Percentiles rank a stretch among this genome's conserved stretches.
phyloP scores from a whole-genome alignment of 2,113 vertebrate genomes.

The Dunckerocampus dactyliophorus region DNA sequence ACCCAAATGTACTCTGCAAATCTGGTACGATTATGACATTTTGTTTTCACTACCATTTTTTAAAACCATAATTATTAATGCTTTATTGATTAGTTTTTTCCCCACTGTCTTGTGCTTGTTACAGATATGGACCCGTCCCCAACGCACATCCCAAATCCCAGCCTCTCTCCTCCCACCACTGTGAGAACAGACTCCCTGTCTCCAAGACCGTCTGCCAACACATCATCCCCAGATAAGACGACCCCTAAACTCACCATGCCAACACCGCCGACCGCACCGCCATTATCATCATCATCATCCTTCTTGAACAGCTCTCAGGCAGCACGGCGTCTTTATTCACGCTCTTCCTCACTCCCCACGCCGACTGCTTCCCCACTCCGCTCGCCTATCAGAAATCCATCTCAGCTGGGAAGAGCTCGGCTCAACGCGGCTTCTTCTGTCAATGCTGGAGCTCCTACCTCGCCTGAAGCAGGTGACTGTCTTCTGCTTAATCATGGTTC shows the following conservation, averaged over 20 bases:
- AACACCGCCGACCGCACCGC: constrained; percentile 28
- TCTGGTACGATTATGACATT: no score
- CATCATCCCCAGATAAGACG: constrained; percentile 12
- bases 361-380: constrained; percentile 32
- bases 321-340: constrained; percentile 24
- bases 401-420: constrained; percentile 64
- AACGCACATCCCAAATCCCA: constrained; percentile 20
- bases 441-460: constrained; percentile 17
- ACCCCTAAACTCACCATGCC: constrained; percentile 37
- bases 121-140: constrained; percentile 58
- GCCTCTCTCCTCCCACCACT: constrained; percentile 21
- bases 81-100: not conserved
- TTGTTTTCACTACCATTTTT: no score
- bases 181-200: constrained; percentile 23
- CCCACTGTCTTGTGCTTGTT: constrained; percentile 19
- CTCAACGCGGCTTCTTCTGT: constrained; percentile 56
- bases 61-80: not conserved
- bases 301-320: constrained; percentile 26
- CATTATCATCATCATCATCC: constrained; percentile 18
- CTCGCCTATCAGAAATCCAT: constrained; percentile 51
- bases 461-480: constrained; percentile 53
- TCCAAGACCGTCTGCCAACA: constrained; percentile 19
- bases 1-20: no score
- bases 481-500: not conserved
- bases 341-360: constrained; percentile 48